Percentiles rank a stretch among this genome's conserved stretches.
These are phyloP conservation scores for Apostichopus parvimensis DNA, from an alignment of 35 echinoderm and acorn worm species.

Conservation along the genomic window DNA sequence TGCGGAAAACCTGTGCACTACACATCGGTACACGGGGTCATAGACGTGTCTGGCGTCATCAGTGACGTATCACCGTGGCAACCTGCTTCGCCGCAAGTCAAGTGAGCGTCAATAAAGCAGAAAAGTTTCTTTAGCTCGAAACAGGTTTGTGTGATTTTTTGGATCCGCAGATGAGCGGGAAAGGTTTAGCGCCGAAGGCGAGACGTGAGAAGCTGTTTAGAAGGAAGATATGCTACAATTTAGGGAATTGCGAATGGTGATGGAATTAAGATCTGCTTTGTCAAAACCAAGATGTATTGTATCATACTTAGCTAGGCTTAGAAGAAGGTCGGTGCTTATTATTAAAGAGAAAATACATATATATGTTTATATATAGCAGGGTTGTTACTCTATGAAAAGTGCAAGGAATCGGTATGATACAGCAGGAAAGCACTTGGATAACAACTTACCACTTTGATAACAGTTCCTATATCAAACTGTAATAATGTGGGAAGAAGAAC, in stretches of 20 bases:
- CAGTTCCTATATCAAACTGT: neutral
- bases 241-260: slow-evolving; percentile 28
- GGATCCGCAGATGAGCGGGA: slow-evolving; percentile 36
- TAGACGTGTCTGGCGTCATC: slow-evolving; percentile 53
- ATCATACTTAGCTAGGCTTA: slow-evolving; percentile 47
- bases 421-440: neutral
- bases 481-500: neutral
- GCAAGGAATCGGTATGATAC: neutral
- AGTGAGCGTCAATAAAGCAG: slow-evolving; percentile 63
- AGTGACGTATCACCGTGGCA: slow-evolving; percentile 65
- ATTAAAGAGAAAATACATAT: neutral
- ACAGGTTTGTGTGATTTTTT: slow-evolving; percentile 52
- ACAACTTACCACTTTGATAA: neutral
- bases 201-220: slow-evolving; percentile 43
- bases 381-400: slow-evolving; percentile 26
- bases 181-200: slow-evolving; percentile 31
- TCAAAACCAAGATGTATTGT: slow-evolving; percentile 33
- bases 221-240: slow-evolving; percentile 49
- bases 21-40: slow-evolving; percentile 44
- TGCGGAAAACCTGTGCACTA: slow-evolving; percentile 48
- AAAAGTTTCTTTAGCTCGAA: slow-evolving; percentile 54
- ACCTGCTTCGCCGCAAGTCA: slow-evolving; percentile 56
- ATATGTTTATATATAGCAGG: neutral
- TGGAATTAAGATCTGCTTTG: slow-evolving; percentile 46
- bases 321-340: slow-evolving; percentile 13